phyloP scores from a whole-genome alignment of 2,888 invertebrate genomes.

The Merodon equestris region DNA sequence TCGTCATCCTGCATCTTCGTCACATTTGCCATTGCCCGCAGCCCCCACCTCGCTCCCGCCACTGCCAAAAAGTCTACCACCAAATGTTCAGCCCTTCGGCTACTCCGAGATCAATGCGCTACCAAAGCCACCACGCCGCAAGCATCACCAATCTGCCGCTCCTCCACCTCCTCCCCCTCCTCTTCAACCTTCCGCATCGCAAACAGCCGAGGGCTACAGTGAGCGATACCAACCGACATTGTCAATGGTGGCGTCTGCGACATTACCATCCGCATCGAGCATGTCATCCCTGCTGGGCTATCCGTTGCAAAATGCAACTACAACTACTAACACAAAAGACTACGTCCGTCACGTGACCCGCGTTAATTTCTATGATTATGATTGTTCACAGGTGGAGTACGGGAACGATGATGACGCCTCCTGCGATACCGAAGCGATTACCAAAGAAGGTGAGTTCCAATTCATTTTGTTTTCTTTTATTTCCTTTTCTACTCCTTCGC shows the following conservation, averaged over 20 bases:
- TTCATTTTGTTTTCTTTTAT: constrained; percentile 24
- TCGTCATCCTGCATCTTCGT: constrained; percentile 45
- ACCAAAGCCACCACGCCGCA: constrained; percentile 76
- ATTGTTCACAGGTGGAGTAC: constrained; percentile 80
- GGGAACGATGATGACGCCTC: constrained; percentile 82
- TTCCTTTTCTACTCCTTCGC: too few relatives aligned
- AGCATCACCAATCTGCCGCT: constrained; percentile 54
- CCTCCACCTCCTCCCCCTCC: constrained; percentile 34
- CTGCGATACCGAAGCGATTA: constrained; percentile 89
- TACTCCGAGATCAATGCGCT: constrained; percentile 72
- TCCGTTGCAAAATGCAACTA: constrained; percentile 69
- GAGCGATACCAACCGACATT: constrained; percentile 15
- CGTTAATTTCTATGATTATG: constrained; percentile 79
- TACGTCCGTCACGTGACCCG: constrained; percentile 79
- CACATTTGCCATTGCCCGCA: constrained; percentile 47
- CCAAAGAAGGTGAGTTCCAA: constrained; percentile 88
- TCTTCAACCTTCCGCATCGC: too few relatives aligned
- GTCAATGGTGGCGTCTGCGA: constrained; percentile 20
- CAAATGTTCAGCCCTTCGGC: constrained; percentile 67
- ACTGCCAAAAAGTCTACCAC: constrained; percentile 71
- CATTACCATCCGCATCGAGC: constrained; percentile 41
- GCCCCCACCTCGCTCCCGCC: constrained; percentile 69
- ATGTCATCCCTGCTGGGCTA: constrained; percentile 53
- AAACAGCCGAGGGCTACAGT: constrained; percentile 5
- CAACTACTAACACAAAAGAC: constrained; percentile 73